phyloP scores from a whole-genome alignment of 1,140 invertebrate genomes.

The Dendrolimus kikuchii region DNA sequence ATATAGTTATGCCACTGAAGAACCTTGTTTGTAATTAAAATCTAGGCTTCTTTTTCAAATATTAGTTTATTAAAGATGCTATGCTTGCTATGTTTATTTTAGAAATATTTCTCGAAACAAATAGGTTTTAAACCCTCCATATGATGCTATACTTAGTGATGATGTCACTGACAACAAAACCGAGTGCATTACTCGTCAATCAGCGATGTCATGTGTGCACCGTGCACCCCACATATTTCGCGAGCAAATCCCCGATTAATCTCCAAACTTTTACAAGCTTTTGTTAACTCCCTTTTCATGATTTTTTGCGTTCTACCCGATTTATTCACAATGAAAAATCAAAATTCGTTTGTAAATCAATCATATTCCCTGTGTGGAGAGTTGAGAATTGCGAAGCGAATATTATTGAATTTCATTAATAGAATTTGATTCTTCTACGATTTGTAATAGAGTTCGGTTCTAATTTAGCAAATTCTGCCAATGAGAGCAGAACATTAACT shows the following conservation, averaged over 20 bases:
- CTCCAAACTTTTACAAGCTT: constrained; percentile 65
- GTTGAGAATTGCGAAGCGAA: too few species aligned
- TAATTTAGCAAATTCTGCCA: too few species aligned
- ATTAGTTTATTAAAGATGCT: too few species aligned
- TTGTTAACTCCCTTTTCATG: constrained; percentile 59
- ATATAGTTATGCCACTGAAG: too few species aligned
- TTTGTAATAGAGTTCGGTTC: too few species aligned
- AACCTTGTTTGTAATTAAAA: too few species aligned
- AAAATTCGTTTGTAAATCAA: constrained; percentile 13
- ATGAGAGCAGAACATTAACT: constrained; percentile 40
- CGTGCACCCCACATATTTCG: constrained; percentile 49
- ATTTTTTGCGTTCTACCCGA: constrained; percentile 37
- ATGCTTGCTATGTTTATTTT: too few species aligned
- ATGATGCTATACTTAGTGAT: constrained; percentile 3
- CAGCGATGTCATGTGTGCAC: constrained; percentile 51
- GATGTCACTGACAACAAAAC: constrained; percentile 39
- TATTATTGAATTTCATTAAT: too few species aligned
- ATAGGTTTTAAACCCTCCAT: background rate
- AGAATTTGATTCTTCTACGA: too few species aligned
- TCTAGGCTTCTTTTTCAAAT: too few species aligned
- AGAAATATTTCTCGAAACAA: too few species aligned
- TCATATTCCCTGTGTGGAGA: background rate
- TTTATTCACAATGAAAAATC: constrained; percentile 27
- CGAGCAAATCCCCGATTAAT: constrained; percentile 68
- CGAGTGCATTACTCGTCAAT: constrained; percentile 11